Evolutionary conservation across 2,113 vertebrate species (phyloP).

Genomic region (Ploceus nigricollis): DNA sequence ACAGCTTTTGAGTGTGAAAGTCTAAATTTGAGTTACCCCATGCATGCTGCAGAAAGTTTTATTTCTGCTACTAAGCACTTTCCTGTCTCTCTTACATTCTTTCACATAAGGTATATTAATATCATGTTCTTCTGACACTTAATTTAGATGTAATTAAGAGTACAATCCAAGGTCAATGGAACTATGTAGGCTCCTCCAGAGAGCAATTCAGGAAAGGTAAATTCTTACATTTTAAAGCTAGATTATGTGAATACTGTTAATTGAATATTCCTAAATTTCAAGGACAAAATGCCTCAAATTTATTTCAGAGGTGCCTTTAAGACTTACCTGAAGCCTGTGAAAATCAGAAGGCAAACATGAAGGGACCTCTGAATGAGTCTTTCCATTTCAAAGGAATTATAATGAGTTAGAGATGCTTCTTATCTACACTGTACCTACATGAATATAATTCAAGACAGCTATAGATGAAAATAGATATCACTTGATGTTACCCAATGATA

Average conservation of each 20-base stretch:
- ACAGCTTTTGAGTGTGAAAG: neutral
- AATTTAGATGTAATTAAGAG: neutral
- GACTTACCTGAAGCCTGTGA: neutral
- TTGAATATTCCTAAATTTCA: neutral
- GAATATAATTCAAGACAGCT: neutral
- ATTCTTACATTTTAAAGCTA: conserved; percentile 3
- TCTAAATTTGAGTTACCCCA: neutral
- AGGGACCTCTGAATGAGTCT: neutral
- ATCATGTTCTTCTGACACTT: neutral
- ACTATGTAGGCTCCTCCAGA: neutral
- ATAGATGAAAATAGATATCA: neutral
- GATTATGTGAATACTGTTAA: neutral
- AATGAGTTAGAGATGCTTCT: neutral
- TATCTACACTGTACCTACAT: neutral
- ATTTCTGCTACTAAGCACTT: neutral
- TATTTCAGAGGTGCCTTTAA: neutral
- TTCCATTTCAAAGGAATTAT: neutral
- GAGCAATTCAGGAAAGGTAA: neutral
- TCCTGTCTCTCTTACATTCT: neutral
- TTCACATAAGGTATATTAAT: neutral
- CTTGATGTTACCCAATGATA: neutral
- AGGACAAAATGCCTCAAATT: neutral
- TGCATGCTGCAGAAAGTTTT: neutral
- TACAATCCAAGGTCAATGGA: neutral
- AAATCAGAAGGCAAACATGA: neutral